Evolutionary conservation across 2,113 vertebrate species (phyloP).

Genomic region (Cololabis saira): DNA sequence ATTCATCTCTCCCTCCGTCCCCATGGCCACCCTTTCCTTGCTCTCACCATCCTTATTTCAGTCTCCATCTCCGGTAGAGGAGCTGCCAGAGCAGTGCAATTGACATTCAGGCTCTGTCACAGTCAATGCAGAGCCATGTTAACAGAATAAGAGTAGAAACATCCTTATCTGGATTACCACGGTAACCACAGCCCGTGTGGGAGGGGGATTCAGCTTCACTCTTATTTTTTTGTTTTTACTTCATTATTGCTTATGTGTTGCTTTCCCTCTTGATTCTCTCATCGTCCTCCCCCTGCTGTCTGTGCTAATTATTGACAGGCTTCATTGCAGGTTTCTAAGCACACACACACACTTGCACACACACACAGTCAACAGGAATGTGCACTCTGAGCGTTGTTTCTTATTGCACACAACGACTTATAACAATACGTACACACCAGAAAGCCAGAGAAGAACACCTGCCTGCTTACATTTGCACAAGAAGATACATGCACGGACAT

Average conservation of each 20-base stretch:
- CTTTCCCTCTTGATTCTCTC: constrained; percentile 42
- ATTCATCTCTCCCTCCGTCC: constrained; percentile 14
- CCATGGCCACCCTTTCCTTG: constrained; percentile 18
- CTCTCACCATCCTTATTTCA: constrained; percentile 60
- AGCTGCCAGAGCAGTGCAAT: constrained; percentile 63
- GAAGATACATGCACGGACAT: constrained; percentile 20
- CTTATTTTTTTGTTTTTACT: constrained; percentile 43
- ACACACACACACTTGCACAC: constrained; percentile 3
- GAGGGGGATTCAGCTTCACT: constrained; percentile 19
- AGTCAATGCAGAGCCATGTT: constrained; percentile 71
- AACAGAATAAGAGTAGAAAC: constrained; percentile 73
- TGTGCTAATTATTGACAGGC: constrained; percentile 63
- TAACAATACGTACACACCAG: neutral
- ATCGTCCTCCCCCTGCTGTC: constrained; percentile 46
- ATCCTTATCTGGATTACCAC: constrained; percentile 77
- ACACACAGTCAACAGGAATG: constrained; percentile 15
- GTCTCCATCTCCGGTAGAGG: constrained; percentile 47
- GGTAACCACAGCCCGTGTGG: constrained; percentile 51
- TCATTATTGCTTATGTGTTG: neutral
- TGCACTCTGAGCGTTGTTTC: constrained; percentile 15
- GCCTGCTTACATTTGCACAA: constrained; percentile 15
- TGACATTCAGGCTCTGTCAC: constrained; percentile 74
- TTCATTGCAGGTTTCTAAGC: constrained; percentile 15
- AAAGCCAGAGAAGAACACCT: constrained; percentile 26
- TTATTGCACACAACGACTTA: constrained; percentile 12